These are phyloP conservation scores for Chloroclysta siterata DNA, from an alignment of 2,888 invertebrate species.

Conservation along the genomic window DNA sequence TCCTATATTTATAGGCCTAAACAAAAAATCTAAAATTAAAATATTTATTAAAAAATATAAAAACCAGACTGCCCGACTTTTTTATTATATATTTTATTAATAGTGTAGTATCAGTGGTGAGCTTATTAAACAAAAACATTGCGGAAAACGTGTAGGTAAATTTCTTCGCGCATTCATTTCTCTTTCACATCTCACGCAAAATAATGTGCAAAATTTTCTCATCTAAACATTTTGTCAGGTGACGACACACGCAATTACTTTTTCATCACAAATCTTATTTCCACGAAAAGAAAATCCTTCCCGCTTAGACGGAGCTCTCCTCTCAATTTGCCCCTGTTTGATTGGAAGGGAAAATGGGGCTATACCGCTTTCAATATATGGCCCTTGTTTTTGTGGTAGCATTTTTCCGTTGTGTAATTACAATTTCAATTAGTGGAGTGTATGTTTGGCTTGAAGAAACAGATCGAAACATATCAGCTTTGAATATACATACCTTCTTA, in stretches of 20 bases:
- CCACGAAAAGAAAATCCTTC: constrained; percentile 55
- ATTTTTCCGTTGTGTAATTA: constrained; percentile 1
- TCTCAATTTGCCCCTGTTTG: constrained; percentile 45
- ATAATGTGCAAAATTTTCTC: constrained; percentile 44
- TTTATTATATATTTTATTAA: too few relatives aligned
- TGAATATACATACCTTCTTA: not conserved
- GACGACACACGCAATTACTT: constrained; percentile 68
- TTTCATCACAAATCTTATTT: constrained; percentile 65
- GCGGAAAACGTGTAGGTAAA: constrained; percentile 49
- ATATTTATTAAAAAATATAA: too few relatives aligned
- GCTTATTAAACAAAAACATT: too few relatives aligned
- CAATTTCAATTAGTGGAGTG: not conserved
- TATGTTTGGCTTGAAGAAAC: not conserved
- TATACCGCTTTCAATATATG: constrained; percentile 24
- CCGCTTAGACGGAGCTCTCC: constrained; percentile 51
- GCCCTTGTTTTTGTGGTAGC: constrained; percentile 10
- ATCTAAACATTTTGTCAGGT: constrained; percentile 66
- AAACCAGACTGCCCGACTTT: too few relatives aligned
- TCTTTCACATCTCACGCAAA: constrained; percentile 20
- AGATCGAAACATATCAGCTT: not conserved
- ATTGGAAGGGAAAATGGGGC: constrained; percentile 43
- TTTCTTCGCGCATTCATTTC: constrained; percentile 80
- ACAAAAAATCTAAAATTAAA: too few relatives aligned
- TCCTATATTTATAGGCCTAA: too few relatives aligned
- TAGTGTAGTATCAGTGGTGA: too few relatives aligned